These are phyloP conservation scores for Hippocampus abdominalis DNA, from an alignment of 2,113 vertebrate species.

Conservation along the genomic window DNA sequence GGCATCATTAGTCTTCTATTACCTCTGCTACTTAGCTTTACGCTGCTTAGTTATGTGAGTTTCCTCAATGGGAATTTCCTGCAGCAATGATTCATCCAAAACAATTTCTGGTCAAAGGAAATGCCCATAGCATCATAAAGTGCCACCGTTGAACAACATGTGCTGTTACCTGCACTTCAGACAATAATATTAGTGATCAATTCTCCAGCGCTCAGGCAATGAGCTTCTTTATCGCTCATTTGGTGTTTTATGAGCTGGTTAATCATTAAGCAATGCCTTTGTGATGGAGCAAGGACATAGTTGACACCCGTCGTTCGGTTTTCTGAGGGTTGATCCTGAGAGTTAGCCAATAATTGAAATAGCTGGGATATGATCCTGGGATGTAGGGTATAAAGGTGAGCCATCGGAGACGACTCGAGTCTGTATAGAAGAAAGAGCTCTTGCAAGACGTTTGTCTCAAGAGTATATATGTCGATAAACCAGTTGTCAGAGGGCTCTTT, in stretches of 20 bases:
- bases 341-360: constrained; percentile 62
- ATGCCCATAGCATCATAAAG: constrained; percentile 52
- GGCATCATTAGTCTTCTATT: not conserved
- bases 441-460: not conserved
- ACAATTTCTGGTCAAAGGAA: constrained; percentile 31
- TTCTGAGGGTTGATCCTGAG: constrained; percentile 59
- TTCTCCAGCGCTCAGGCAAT: constrained; percentile 49
- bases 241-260: constrained; percentile 72
- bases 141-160: constrained; percentile 49
- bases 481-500: constrained; percentile 3
- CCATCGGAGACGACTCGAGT: constrained; percentile 14
- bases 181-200: constrained; percentile 72
- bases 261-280: constrained; percentile 74
- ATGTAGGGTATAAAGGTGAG: constrained; percentile 62
- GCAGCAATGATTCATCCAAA: constrained; percentile 32
- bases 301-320: constrained; percentile 53
- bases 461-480: constrained; percentile 11
- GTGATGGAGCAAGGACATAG: constrained; percentile 71
- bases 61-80: constrained; percentile 19
- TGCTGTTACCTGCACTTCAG: constrained; percentile 50
- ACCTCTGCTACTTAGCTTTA: not conserved
- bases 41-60: not conserved
- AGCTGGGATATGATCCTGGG: constrained; percentile 33
- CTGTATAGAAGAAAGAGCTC: constrained; percentile 18
- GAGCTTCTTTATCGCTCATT: constrained; percentile 61